phyloP scores from a whole-genome alignment of 2,113 vertebrate species.

The Typhlomys cinereus region DNA sequence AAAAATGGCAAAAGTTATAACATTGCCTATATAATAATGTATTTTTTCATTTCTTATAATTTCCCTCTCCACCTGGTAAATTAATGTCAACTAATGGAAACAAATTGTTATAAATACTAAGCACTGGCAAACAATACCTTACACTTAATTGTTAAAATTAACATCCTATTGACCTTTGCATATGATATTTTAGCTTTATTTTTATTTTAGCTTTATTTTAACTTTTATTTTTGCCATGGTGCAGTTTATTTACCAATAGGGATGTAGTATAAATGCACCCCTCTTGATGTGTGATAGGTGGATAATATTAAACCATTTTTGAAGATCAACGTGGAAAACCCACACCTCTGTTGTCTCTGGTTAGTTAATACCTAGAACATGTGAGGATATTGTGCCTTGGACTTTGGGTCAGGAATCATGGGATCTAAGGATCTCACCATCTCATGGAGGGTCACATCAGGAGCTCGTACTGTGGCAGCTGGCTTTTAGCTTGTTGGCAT shows the following conservation, averaged over 20 bases:
- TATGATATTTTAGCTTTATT: constrained; percentile 40
- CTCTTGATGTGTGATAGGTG: not conserved
- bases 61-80: not conserved
- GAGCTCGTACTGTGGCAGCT: not conserved
- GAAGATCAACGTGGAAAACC: not conserved
- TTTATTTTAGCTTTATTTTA: not conserved
- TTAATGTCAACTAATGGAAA: constrained; percentile 51
- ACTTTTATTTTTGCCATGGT: not conserved
- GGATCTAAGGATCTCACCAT: not conserved
- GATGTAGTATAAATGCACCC: not conserved
- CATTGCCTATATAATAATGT: constrained; percentile 8
- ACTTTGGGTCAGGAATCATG: not conserved
- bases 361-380: not conserved
- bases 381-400: not conserved
- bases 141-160: not conserved
- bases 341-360: not conserved
- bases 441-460: not conserved
- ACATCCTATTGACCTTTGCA: not conserved
- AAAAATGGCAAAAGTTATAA: constrained; percentile 23
- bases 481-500: not conserved
- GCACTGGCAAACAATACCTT: constrained; percentile 30
- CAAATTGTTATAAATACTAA: constrained; percentile 40
- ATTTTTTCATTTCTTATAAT: constrained; percentile 16
- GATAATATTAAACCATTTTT: not conserved
- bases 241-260: not conserved